These are phyloP conservation scores for Macrocentrus cingulum DNA, from an alignment of 1,140 invertebrate genomes.

Conservation along the genomic window DNA sequence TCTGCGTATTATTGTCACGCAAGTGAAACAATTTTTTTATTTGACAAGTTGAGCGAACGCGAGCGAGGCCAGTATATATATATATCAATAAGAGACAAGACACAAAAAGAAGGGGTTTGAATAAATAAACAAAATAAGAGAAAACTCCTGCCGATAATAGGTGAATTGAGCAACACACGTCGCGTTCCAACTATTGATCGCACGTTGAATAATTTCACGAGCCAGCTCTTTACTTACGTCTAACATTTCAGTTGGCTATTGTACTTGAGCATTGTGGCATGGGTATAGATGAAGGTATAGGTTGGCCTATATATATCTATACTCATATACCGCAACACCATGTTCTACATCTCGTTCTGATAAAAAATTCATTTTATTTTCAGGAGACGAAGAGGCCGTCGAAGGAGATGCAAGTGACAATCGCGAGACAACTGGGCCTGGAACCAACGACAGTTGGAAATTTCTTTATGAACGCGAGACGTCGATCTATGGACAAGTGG, in stretches of 20 bases:
- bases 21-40: too few relatives aligned
- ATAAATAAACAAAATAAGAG: conserved; percentile 9
- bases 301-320: conserved; percentile 13
- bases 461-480: conserved; percentile 99
- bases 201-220: conserved; percentile 54
- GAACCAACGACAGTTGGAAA: conserved; percentile 99
- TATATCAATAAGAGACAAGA: too few relatives aligned
- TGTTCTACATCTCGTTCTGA: too few relatives aligned
- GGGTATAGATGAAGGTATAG: conserved; percentile 7
- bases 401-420: conserved; percentile 99
- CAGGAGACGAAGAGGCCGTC: conserved; percentile 99
- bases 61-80: too few relatives aligned
- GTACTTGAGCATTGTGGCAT: conserved; percentile 15
- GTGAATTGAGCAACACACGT: conserved; percentile 43
- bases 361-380: too few relatives aligned
- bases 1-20: too few relatives aligned
- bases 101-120: conserved; percentile 1
- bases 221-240: conserved; percentile 48
- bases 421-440: conserved; percentile 94
- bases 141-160: conserved; percentile 14
- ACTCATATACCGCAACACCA: conserved; percentile 18
- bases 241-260: conserved; percentile 41
- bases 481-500: conserved; percentile 98
- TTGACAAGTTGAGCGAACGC: too few relatives aligned
- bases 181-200: conserved; percentile 50